Conservation (phyloP, 2,797 vertebrate genomes). For the Acanthopagrus latus region DNA sequence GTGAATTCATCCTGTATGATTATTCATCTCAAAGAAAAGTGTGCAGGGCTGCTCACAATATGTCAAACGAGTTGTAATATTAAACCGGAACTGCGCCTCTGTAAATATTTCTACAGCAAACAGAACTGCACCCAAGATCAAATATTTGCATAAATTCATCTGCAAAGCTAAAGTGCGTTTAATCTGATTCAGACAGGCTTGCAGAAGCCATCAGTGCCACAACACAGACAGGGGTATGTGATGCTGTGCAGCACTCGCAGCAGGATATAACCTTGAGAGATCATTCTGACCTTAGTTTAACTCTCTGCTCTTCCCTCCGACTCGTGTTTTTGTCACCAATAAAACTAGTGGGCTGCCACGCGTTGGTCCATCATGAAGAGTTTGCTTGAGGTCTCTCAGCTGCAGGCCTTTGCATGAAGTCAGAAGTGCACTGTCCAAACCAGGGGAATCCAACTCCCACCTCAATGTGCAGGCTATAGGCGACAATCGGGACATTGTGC, state of each 20-base stretch:
- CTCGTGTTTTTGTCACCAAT: not conserved
- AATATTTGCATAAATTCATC: conserved; percentile 81
- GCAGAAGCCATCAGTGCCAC: not conserved
- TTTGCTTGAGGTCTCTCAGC: conserved; percentile 63
- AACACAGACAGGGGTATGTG: not conserved
- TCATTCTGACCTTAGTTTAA: not conserved
- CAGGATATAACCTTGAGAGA: not conserved
- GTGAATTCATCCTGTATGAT: not conserved
- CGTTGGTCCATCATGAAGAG: conserved; percentile 48
- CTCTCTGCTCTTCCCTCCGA: not conserved
- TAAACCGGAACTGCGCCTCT: conserved; percentile 75
- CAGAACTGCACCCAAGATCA: conserved; percentile 80
- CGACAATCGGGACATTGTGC: conserved; percentile 81
- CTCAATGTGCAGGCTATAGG: conserved; percentile 73
- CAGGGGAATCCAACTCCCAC: conserved; percentile 81
- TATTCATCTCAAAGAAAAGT: conserved; percentile 5
- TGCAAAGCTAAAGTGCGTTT: conserved; percentile 35
- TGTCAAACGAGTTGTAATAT: conserved; percentile 55
- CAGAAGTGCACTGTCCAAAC: conserved; percentile 66
- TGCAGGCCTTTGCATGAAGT: conserved; percentile 63
- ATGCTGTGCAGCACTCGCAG: not conserved
- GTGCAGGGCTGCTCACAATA: conserved; percentile 11
- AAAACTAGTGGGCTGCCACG: conserved; percentile 30
- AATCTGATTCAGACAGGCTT: conserved; percentile 19
- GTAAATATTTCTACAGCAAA: conserved; percentile 78